Percentiles rank a stretch among this genome's conserved stretches.
phyloP scores from a whole-genome alignment of 2,113 vertebrate species.

The Gasterosteus nipponicus region DNA sequence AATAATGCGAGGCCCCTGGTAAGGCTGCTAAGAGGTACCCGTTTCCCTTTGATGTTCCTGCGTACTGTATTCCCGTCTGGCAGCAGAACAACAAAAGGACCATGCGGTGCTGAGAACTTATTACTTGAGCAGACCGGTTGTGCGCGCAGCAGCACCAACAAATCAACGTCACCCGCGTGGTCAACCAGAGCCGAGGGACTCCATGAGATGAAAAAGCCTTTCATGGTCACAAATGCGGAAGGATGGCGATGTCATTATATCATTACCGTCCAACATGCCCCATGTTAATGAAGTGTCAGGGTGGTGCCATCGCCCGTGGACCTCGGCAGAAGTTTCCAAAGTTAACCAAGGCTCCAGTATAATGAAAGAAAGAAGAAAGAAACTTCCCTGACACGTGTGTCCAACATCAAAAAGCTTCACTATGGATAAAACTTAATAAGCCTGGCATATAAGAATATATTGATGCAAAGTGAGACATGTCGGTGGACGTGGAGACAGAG shows the following conservation, averaged over 20 bases:
- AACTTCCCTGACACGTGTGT: slow-evolving; percentile 57
- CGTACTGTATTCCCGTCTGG: slow-evolving; percentile 52
- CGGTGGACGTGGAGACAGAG: slow-evolving; percentile 47
- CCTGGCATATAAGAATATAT: slow-evolving; percentile 66
- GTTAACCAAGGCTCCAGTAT: slow-evolving; percentile 46
- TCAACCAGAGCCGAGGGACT: slow-evolving; percentile 20
- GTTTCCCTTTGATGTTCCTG: slow-evolving; percentile 61
- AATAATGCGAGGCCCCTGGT: slow-evolving; percentile 6
- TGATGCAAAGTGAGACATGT: slow-evolving; percentile 44
- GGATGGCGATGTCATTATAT: slow-evolving; percentile 33
- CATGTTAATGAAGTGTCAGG: slow-evolving; percentile 45
- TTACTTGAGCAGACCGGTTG: slow-evolving; percentile 21
- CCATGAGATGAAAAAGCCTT: slow-evolving; percentile 11
- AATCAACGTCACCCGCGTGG: slow-evolving; percentile 10
- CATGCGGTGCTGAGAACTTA: slow-evolving; percentile 44
- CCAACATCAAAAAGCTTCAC: slow-evolving; percentile 60
- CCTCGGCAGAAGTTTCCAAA: slow-evolving; percentile 65
- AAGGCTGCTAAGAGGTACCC: slow-evolving; percentile 27
- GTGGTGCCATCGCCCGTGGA: background rate
- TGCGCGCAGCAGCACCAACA: slow-evolving; percentile 15
- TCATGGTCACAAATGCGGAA: slow-evolving; percentile 10
- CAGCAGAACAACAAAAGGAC: slow-evolving; percentile 55
- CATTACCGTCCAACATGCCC: slow-evolving; percentile 19
- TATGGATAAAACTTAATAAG: slow-evolving; percentile 58
- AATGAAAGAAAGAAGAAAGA: slow-evolving; percentile 52